These are phyloP conservation scores for Aphidoletes aphidimyza DNA, from an alignment of 2,888 invertebrate species.

Conservation along the genomic window DNA sequence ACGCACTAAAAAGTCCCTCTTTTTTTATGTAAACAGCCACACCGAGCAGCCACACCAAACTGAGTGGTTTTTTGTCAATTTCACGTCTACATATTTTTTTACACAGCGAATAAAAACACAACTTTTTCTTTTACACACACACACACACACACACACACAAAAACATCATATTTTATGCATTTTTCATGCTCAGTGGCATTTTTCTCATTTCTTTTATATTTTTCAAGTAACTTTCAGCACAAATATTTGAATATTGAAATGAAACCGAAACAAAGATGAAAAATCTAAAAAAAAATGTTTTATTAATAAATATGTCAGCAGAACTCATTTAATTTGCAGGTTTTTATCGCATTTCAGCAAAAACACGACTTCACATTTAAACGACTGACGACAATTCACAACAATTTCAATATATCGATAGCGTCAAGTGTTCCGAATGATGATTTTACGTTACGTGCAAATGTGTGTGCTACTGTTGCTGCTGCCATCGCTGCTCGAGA, in stretches of 20 bases:
- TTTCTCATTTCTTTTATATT: background rate
- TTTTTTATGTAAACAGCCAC: background rate
- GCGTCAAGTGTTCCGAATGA: background rate
- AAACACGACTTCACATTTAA: slow-evolving; percentile 13
- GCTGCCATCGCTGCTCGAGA: background rate
- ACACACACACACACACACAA: background rate
- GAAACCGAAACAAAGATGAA: background rate
- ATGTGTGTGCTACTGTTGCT: background rate
- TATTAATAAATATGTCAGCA: too few species aligned
- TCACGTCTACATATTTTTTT: background rate
- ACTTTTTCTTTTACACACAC: background rate
- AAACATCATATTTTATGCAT: slow-evolving; percentile 11
- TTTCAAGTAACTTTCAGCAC: background rate
- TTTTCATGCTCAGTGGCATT: background rate
- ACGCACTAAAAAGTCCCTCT: background rate
- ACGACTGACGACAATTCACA: background rate
- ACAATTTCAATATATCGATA: background rate
- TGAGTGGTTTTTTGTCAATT: background rate
- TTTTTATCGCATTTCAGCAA: background rate
- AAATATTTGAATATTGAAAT: background rate
- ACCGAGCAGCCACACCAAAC: background rate
- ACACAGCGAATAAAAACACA: background rate
- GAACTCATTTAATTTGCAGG: background rate
- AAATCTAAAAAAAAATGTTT: background rate
- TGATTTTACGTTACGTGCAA: background rate